These are phyloP conservation scores for Neoaliturus tenellus DNA, from an alignment of 2,888 invertebrate species.

Conservation along the genomic window DNA sequence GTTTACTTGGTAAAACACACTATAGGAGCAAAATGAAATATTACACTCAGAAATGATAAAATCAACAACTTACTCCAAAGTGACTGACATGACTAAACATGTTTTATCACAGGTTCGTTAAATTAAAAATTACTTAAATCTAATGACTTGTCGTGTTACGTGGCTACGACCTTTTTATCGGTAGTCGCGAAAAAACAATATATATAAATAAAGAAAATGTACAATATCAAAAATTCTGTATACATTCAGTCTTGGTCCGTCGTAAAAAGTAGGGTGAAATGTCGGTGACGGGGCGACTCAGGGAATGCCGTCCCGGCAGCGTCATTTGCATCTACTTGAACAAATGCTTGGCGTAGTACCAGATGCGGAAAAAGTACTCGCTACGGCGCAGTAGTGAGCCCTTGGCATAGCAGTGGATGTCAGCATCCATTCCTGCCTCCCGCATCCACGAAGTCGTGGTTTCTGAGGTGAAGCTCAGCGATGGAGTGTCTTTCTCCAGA, in stretches of 20 bases:
- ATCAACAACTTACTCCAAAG: conserved; percentile 35
- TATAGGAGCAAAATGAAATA: neutral
- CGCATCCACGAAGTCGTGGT: conserved; percentile 96
- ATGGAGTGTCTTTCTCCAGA: conserved; percentile 80
- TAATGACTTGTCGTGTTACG: conserved; percentile 47
- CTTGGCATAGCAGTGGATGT: conserved; percentile 93
- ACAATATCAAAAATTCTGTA: conserved; percentile 57
- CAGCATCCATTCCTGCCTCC: conserved; percentile 96
- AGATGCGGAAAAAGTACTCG: conserved; percentile 97
- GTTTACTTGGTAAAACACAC: conserved; percentile 33
- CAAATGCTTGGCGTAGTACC: conserved; percentile 90
- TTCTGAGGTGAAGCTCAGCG: conserved; percentile 88
- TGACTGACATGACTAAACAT: conserved; percentile 1
- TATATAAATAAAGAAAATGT: conserved; percentile 52
- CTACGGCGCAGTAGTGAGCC: conserved; percentile 89
- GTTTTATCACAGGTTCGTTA: conserved; percentile 47
- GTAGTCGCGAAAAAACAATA: conserved; percentile 36
- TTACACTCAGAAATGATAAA: conserved; percentile 30
- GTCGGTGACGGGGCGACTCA: conserved; percentile 38
- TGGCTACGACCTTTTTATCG: conserved; percentile 18
- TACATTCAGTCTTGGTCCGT: conserved; percentile 57
- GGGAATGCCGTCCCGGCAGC: conserved; percentile 37
- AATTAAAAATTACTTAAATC: conserved; percentile 43
- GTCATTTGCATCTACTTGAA: conserved; percentile 78
- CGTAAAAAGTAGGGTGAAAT: conserved; percentile 26